Conservation (phyloP, 2,797 vertebrate genomes). For the Myotis vivesi region DNA sequence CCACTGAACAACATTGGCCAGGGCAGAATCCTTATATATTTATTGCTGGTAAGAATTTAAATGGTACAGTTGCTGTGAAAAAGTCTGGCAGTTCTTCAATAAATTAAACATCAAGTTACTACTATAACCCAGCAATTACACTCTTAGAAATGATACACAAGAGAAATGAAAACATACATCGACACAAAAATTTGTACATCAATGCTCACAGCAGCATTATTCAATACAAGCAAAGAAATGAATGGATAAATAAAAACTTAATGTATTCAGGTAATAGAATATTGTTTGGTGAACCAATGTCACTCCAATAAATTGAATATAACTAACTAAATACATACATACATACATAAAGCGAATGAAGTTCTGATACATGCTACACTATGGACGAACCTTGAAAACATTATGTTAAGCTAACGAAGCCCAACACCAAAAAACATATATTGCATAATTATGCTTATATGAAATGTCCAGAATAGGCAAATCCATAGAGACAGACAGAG, state of each 20-base stretch:
- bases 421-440: not conserved
- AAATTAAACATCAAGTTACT: not conserved
- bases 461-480: not conserved
- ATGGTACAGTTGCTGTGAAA: not conserved
- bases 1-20: too few species aligned
- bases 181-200: not conserved
- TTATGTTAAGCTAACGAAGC: conserved; percentile 9
- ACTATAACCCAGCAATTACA: not conserved
- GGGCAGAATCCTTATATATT: not conserved
- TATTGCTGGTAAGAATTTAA: conserved; percentile 20
- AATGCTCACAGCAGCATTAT: conserved; percentile 14
- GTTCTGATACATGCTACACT: not conserved
- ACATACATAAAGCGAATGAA: conserved; percentile 22
- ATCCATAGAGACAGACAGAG: not conserved
- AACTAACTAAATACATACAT: too few species aligned
- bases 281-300: not conserved
- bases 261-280: not conserved
- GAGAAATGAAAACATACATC: conserved; percentile 37
- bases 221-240: not conserved
- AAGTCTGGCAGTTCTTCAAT: not conserved
- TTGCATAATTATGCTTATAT: not conserved
- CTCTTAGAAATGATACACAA: not conserved
- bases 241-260: not conserved
- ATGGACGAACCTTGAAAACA: conserved; percentile 22
- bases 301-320: too few species aligned